Evolutionary conservation across 2,888 invertebrate genomes (phyloP), one percentile per base, ranked within the genome.

Genomic region (Dolichopus griseipennis): DNA sequence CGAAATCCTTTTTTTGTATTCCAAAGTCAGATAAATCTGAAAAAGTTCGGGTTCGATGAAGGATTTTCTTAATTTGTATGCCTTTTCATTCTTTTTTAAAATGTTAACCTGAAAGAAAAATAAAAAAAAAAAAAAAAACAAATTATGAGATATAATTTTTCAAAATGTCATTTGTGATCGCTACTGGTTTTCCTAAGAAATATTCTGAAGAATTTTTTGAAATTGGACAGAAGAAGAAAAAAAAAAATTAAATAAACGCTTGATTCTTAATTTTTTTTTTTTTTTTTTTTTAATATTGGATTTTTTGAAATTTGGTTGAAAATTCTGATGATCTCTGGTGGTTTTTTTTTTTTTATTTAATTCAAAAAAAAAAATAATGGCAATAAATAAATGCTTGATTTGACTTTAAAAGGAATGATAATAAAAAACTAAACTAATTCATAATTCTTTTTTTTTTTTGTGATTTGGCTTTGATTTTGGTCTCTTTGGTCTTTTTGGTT

Each of bases 101-200:
- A 27, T 27, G 27, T 27, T 27, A 4, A 27, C 27, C 5, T 27
- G 5, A 27, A 27, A 27, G 5, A 27, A 27, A 27, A 27, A 27
- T 4, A 27, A 27, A 27, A 27, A 27, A 27, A 27, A 27, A 27
- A 27, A 27, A 27, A 27, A 27, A 27, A 27, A 27, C 2, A 71
- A 72, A 71, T 71, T 74, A 74, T 73, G 72, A 73, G 70, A 70
- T 72, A 69, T 74, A 69, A 74, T 74, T 73, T 73, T 72, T 74
- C 73, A 73, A 72, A 27, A 68, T 73, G 71, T 72, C 72, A 73
- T 73, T 73, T 69, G 68, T 69, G 67, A 71, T 68, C 69, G 74
- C 74, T 74, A 74, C 74, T 73, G 73, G 74, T 73, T 73, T 74
- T 74, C 73, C 72, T 71, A 68, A 67, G 73, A 74, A 74, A 69